Evolutionary conservation across 2,888 invertebrate species (phyloP).

Genomic region (Scaeva pyrastri): DNA sequence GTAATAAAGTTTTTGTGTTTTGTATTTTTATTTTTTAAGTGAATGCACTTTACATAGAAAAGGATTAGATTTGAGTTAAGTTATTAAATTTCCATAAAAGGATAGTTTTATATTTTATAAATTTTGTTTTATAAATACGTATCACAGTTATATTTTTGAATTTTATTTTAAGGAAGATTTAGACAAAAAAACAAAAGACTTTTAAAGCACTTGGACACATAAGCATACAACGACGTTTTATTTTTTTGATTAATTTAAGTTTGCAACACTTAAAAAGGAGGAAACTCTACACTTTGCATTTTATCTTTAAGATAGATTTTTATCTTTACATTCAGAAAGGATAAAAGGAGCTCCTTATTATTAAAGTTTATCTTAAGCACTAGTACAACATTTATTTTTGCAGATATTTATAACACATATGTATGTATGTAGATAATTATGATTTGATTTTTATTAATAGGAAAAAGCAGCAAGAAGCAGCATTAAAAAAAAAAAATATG

Average conservation of each 20-base stretch:
- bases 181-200: slow-evolving; percentile 15
- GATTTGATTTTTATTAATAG: slow-evolving; percentile 10
- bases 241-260: background rate
- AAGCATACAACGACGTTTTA: slow-evolving; percentile 62
- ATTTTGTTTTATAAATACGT: slow-evolving; percentile 29
- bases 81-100: slow-evolving; percentile 30
- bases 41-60: slow-evolving; percentile 53
- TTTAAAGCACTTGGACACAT: slow-evolving; percentile 74
- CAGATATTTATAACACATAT: no score
- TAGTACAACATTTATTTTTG: slow-evolving; percentile 58
- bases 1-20: no score
- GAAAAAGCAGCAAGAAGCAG: slow-evolving; percentile 47
- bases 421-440: background rate
- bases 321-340: slow-evolving; percentile 18
- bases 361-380: slow-evolving; percentile 57
- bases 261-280: slow-evolving; percentile 23
- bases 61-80: background rate
- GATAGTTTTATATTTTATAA: slow-evolving; percentile 32
- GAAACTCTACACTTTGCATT: background rate
- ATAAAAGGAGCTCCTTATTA: slow-evolving; percentile 8
- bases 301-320: slow-evolving; percentile 25
- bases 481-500: slow-evolving; percentile 1
- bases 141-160: slow-evolving; percentile 68
- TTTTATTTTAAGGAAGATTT: slow-evolving; percentile 37
- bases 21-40: slow-evolving; percentile 40